A percentile compares a stretch with the other conserved stretches of the same genome.
phyloP scores from a whole-genome alignment of 2,797 vertebrate species.

The Gephyroberyx darwinii region DNA sequence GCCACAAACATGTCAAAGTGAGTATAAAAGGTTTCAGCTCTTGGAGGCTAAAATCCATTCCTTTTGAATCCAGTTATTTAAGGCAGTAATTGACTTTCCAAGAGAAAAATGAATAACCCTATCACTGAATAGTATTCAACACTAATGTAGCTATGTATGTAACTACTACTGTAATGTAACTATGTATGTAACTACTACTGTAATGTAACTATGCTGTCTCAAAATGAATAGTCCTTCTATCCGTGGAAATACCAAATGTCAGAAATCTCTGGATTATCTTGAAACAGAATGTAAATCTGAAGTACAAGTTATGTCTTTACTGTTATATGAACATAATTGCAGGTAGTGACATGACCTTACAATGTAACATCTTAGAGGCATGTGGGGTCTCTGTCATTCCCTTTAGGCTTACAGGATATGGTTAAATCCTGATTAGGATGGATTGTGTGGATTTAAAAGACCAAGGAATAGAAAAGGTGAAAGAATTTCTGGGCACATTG shows the following conservation, averaged over 20 bases:
- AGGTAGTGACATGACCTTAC: conserved; percentile 6
- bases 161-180: background rate
- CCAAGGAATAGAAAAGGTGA: conserved; percentile 42
- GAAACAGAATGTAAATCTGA: background rate
- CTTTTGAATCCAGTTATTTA: background rate
- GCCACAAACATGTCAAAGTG: conserved; percentile 79
- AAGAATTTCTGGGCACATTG: conserved; percentile 42
- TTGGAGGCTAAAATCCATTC: background rate
- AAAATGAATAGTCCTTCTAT: background rate
- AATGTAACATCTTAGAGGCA: conserved; percentile 10
- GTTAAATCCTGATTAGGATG: conserved; percentile 54
- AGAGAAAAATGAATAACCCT: background rate
- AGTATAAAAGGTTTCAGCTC: conserved; percentile 51
- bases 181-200: too few relatives aligned
- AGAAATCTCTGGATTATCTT: background rate
- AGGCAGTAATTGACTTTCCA: too few relatives aligned
- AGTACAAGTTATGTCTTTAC: background rate
- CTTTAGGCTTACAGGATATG: conserved; percentile 2
- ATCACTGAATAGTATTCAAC: background rate
- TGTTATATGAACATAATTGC: background rate
- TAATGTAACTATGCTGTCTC: background rate
- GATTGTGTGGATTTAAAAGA: conserved; percentile 49
- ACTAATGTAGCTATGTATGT: background rate
- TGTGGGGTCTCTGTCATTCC: background rate
- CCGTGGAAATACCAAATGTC: background rate